A percentile compares a stretch with the other conserved stretches of the same genome.
Conservation (phyloP, 2,888 invertebrate genomes). For the Nephrotoma flavescens region DNA sequence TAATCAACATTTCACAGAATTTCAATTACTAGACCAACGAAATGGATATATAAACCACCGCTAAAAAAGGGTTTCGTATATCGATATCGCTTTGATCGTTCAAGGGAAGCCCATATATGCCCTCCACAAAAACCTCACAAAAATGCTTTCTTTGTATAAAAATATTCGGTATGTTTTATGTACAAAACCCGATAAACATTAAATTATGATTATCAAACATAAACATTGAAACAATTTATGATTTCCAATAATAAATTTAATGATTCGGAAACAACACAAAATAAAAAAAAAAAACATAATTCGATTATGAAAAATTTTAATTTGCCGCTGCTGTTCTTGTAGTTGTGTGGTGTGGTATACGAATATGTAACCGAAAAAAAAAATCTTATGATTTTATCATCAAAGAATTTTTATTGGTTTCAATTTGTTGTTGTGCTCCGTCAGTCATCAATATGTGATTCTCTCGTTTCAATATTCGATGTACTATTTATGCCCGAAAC, state of each 20-base stretch:
- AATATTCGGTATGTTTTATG: background rate
- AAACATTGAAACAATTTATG: background rate
- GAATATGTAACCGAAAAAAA: background rate
- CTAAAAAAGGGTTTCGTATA: too few relatives aligned
- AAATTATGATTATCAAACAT: background rate
- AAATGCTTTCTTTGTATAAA: too few relatives aligned
- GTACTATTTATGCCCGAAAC: background rate
- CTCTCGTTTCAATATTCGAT: too few relatives aligned
- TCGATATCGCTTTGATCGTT: too few relatives aligned
- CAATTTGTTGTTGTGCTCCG: background rate
- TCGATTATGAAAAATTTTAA: background rate
- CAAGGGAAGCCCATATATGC: too few relatives aligned
- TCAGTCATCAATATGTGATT: too few relatives aligned
- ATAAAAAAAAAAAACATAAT: background rate
- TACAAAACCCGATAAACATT: background rate
- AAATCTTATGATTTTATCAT: background rate
- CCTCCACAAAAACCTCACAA: too few relatives aligned
- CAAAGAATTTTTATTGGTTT: background rate
- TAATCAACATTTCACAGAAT: too few relatives aligned
- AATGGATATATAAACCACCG: too few relatives aligned
- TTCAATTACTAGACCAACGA: too few relatives aligned
- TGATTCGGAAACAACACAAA: background rate
- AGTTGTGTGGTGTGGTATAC: background rate
- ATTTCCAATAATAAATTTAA: background rate
- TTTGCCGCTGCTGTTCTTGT: background rate